These are phyloP conservation scores for Polyploca ridens DNA, from an alignment of 2,888 invertebrate species.

Conservation along the genomic window DNA sequence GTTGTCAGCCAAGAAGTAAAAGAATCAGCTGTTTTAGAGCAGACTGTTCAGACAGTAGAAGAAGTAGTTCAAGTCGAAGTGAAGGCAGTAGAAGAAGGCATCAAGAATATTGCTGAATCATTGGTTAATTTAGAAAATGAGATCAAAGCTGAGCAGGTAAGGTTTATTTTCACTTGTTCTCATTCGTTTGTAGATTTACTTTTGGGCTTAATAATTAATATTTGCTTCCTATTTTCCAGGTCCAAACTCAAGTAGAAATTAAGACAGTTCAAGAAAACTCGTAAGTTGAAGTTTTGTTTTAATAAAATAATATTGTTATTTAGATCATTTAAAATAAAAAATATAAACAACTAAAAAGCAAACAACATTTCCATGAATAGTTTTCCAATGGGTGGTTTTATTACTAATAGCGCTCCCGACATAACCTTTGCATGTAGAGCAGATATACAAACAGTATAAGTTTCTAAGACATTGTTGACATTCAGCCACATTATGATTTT, in stretches of 20 bases:
- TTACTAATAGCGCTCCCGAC: too few species aligned
- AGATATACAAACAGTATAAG: too few species aligned
- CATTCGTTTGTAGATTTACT: not conserved
- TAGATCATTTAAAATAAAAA: too few species aligned
- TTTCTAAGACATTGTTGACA: too few species aligned
- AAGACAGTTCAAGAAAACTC: constrained; percentile 42
- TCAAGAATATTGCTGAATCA: constrained; percentile 63
- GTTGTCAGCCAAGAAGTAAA: constrained; percentile 27
- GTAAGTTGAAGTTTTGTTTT: constrained; percentile 45
- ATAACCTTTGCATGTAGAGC: too few species aligned
- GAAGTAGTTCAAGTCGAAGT: constrained; percentile 27
- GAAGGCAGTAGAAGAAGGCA: constrained; percentile 39
- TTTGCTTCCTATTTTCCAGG: constrained; percentile 22
- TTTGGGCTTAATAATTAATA: not conserved
- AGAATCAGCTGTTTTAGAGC: constrained; percentile 18
- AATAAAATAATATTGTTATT: not conserved
- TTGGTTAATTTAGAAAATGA: constrained; percentile 62
- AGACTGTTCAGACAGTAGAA: constrained; percentile 28
- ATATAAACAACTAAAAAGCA: too few species aligned
- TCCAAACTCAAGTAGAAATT: constrained; percentile 36
- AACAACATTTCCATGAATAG: too few species aligned
- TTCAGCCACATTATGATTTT: too few species aligned
- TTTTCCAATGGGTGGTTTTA: too few species aligned
- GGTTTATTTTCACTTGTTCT: not conserved
- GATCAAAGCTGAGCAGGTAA: constrained; percentile 60